These are phyloP conservation scores for Gopherus evgoodei DNA, from an alignment of 2,113 vertebrate species.

Conservation along the genomic window DNA sequence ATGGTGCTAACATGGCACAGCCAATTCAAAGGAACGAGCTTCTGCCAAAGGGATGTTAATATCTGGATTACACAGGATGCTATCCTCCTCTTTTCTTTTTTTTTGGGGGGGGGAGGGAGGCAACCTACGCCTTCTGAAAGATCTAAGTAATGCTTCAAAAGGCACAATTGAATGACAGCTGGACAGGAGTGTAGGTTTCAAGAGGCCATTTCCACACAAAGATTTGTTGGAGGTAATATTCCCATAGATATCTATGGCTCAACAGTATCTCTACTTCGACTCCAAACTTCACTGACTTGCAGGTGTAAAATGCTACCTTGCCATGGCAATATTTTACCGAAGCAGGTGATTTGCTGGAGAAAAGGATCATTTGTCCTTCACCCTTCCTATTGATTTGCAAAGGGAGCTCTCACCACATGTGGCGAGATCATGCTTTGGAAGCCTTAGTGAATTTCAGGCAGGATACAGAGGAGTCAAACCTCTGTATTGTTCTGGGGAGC, in stretches of 20 bases:
- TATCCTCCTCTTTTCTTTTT: neutral
- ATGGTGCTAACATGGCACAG: neutral
- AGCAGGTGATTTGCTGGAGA: neutral
- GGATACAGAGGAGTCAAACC: neutral
- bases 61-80: neutral
- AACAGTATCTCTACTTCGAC: neutral
- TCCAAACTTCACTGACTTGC: neutral
- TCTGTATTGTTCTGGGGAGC: neutral
- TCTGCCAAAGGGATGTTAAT: neutral
- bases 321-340: neutral
- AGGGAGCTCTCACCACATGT: neutral
- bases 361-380: neutral
- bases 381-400: neutral
- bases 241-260: neutral
- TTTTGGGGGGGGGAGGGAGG: neutral
- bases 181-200: neutral
- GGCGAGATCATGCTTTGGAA: neutral
- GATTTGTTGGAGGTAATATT: neutral
- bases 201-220: neutral
- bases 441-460: neutral
- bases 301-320: neutral
- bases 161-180: neutral
- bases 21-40: neutral
- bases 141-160: neutral
- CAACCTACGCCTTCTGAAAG: neutral